phyloP scores from a whole-genome alignment of 1,140 invertebrate genomes.

The Cepaea nemoralis region DNA sequence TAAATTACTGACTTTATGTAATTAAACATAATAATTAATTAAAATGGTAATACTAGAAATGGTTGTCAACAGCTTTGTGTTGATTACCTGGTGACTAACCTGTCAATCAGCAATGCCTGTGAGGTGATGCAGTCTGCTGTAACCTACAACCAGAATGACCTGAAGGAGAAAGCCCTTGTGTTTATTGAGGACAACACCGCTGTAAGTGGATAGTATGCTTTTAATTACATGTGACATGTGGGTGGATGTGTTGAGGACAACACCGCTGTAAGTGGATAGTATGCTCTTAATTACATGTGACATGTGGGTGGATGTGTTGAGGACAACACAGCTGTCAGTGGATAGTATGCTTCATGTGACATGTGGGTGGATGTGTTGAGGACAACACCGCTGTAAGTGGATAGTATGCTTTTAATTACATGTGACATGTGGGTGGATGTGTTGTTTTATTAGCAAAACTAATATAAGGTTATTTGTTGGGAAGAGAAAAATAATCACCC shows the following conservation, averaged over 20 bases:
- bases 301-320: constrained; percentile 66
- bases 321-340: constrained; percentile 63
- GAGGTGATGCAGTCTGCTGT: constrained; percentile 69
- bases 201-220: constrained; percentile 45
- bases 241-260: constrained; percentile 66
- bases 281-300: too few species aligned
- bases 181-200: constrained; percentile 68
- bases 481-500: too few species aligned
- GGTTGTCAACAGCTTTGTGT: constrained; percentile 55
- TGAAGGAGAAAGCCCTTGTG: constrained; percentile 59
- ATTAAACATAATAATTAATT: too few species aligned
- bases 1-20: too few species aligned
- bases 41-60: not conserved
- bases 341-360: not conserved
- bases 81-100: constrained; percentile 63
- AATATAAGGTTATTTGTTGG: too few species aligned
- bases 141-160: constrained; percentile 66
- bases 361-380: constrained; percentile 65
- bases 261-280: constrained; percentile 54
- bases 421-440: too few species aligned
- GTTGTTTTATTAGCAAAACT: too few species aligned
- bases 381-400: constrained; percentile 62
- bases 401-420: too few species aligned
- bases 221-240: too few species aligned
- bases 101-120: constrained; percentile 65